Evolutionary conservation across 2,113 vertebrate genomes (phyloP), one percentile per base, ranked within the genome.

Genomic region (Oreochromis spilurus): DNA sequence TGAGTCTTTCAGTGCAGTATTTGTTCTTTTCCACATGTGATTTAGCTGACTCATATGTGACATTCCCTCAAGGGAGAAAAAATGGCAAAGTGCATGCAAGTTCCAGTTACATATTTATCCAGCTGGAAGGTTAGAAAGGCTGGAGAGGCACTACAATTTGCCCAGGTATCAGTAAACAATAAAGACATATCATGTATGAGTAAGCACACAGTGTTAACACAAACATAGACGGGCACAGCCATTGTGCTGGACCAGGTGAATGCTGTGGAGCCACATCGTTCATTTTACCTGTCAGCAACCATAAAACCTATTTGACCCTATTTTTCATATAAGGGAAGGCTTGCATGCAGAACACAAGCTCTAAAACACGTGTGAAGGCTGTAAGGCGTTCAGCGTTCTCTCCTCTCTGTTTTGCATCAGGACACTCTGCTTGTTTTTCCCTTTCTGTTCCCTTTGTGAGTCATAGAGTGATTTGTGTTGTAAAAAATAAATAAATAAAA

Each of bases 61-160:
- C 48, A 77, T 36, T 70, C 75, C 77, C 29, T 3, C 70, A 43
- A 55, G 79, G 58, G 57, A 72, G 34, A 90, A 58, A 57, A 36
- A 48, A 79, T 43, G 45, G 62, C 53, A 48, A 85, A 91, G 79
- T 90, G 88, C 85, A 87, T 36, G 34, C 50, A 6, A 58, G 82
- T 72, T 79, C 29, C 90, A 92, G 82, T 90, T 85, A 90, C 89
- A 89, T 95, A 93, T 95, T 96, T 95, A 95, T 93, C 10, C 95
- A 95, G 95, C 94, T 95, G 95, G 53, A 70, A 83, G 88, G 88
- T 86, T 57, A 84, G 84, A 89, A 91, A 83, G 82, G 82, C 82
- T 72, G 29, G 79, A 89, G 85, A 60, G 80, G 62, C 55, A 53
- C 77, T 88, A 53, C 88, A 90, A 52, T 93, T 72, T 88, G 24